These are phyloP conservation scores for Ia io DNA, from an alignment of 2,113 vertebrate genomes.

Conservation along the genomic window DNA sequence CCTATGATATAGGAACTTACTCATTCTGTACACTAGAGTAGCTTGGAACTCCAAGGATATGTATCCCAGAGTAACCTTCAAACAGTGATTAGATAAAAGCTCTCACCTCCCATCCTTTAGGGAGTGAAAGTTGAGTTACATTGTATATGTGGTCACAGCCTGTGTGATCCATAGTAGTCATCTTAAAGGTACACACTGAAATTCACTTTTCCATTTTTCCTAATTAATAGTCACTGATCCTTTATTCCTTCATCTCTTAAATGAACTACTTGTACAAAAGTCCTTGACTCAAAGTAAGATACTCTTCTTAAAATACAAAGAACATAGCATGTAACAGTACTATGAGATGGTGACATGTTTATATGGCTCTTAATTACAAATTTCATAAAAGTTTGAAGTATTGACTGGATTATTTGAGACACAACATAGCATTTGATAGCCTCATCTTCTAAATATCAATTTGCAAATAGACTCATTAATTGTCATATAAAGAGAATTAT, in stretches of 20 bases:
- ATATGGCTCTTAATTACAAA: neutral
- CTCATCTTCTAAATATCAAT: neutral
- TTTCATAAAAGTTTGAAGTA: neutral
- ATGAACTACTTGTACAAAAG: neutral
- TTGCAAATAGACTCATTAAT: neutral
- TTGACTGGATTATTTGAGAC: neutral
- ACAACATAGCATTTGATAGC: neutral
- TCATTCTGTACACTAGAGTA: neutral
- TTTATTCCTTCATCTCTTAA: neutral
- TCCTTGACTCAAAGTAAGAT: neutral
- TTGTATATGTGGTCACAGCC: neutral
- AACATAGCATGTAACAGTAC: neutral
- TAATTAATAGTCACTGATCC: neutral
- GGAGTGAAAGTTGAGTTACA: neutral
- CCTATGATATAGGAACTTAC: neutral
- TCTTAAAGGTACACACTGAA: neutral
- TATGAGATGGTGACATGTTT: neutral
- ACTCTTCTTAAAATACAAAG: neutral
- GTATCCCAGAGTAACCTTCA: neutral
- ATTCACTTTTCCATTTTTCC: neutral
- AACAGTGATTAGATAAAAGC: neutral
- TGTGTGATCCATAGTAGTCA: neutral
- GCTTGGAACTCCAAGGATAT: neutral
- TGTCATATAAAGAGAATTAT: neutral
- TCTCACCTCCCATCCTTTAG: neutral